phyloP scores from a whole-genome alignment of 2,113 vertebrate genomes.

The Takifugu flavidus region DNA sequence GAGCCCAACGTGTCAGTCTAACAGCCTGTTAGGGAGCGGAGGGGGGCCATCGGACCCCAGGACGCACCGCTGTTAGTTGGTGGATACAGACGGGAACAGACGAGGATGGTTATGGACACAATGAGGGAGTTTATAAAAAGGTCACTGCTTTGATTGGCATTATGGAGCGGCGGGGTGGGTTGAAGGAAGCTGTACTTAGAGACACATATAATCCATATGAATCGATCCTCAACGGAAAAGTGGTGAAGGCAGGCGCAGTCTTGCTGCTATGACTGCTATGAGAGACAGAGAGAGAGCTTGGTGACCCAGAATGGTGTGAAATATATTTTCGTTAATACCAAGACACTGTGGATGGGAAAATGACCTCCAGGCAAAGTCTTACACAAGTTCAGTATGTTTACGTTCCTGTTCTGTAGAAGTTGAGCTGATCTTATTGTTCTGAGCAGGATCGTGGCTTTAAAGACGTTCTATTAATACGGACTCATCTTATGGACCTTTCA shows the following conservation, averaged over 20 bases:
- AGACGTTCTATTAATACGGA: neutral
- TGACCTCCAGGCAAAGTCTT: too few species aligned
- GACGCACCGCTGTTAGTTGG: constrained; percentile 10
- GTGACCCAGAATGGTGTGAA: constrained; percentile 11
- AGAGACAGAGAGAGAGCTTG: too few species aligned
- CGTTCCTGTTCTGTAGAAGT: too few species aligned
- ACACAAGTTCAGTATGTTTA: too few species aligned
- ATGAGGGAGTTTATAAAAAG: constrained; percentile 30
- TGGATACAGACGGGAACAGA: constrained; percentile 7
- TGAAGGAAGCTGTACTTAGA: constrained; percentile 40
- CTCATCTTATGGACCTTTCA: too few species aligned
- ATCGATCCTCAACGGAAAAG: constrained; percentile 36
- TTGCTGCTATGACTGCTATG: constrained; percentile 19
- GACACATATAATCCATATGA: constrained; percentile 35
- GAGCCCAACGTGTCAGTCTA: constrained; percentile 34
- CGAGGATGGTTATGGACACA: neutral
- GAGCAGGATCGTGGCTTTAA: too few species aligned
- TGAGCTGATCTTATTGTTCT: too few species aligned
- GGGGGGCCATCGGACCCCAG: constrained; percentile 2
- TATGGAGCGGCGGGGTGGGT: constrained; percentile 18
- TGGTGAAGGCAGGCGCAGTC: constrained; percentile 15
- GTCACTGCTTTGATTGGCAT: constrained; percentile 26
- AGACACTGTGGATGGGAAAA: neutral
- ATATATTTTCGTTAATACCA: neutral
- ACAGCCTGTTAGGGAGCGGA: constrained; percentile 35